Base-by-base conservation (phyloP, 1,140 invertebrate species). In the Cydia amplana region DNA sequence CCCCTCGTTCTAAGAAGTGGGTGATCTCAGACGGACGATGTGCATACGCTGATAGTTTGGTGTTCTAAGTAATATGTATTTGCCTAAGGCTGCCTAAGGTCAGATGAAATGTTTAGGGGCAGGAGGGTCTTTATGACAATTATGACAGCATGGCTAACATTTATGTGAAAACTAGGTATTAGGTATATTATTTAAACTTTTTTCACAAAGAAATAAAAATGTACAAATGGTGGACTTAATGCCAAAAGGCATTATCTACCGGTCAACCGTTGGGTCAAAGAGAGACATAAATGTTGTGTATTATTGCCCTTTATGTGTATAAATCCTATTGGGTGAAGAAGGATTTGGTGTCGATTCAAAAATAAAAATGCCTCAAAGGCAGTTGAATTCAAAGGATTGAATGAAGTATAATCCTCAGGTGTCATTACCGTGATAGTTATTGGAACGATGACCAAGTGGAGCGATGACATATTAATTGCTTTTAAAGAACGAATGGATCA, bases 401-500 rank as follows among this genome's bases (percentile, higher is more conserved):
- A 70, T 36, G 32, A 10, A 43, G 77, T 74, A 74, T 74, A 72
- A 43, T 72, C 70, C 36, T 49, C 75, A 76, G 75, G 75, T 76
- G 60, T 76, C 1, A 28, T 70, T 70, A 70, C 32, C 28, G 10
- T 60, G 65, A 10, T 36, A 16, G 64, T 70, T 70, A 70, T 20
- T 20, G 32, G 65, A 40, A 18, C 7, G 36, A 18, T 40, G 65
- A 40, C 73, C 74, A 78, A 67, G 28, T 63, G 83, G 82, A 84
- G 82, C 84, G 83, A 86, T 85, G 82, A 86, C 87, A 87, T 89
- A 88, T 87, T 88, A 89, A 89, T 89, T 89, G 86, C 78, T 87
- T 88, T 85, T 87, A 87, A 89, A 88, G 85, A 86, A 83, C 78
- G 78, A 46, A 75, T 55, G 82, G 84, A 87, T 87, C 87, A 86